phyloP scores from a whole-genome alignment of 2,888 invertebrate genomes.

The Tribolium freemani region DNA sequence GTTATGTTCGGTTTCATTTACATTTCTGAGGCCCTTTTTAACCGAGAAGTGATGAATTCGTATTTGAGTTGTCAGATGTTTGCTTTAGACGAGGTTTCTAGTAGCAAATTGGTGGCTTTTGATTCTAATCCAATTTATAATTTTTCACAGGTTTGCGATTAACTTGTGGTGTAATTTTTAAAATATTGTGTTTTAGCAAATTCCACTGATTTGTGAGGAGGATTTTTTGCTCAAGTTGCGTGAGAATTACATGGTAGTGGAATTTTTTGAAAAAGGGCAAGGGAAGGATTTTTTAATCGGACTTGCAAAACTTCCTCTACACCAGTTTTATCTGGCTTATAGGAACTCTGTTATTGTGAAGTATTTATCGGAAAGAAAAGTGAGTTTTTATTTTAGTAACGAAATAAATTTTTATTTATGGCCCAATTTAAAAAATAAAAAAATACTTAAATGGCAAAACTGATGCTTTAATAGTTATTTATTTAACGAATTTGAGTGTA shows the following conservation, averaged over 20 bases:
- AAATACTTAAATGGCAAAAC: too few species aligned
- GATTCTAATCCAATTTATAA: constrained; percentile 69
- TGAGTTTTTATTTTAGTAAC: constrained; percentile 61
- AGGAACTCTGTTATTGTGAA: constrained; percentile 71
- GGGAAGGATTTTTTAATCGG: constrained; percentile 68
- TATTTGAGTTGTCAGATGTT: constrained; percentile 70
- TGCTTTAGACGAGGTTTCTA: constrained; percentile 67
- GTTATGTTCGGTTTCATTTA: constrained; percentile 70
- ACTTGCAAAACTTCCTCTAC: constrained; percentile 71
- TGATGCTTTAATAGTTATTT: too few species aligned
- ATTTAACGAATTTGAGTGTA: too few species aligned
- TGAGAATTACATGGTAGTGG: constrained; percentile 72
- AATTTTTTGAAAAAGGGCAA: constrained; percentile 69
- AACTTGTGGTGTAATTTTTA: neutral
- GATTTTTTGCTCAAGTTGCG: constrained; percentile 71
- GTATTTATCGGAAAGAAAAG: constrained; percentile 71
- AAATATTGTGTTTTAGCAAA: constrained; percentile 62
- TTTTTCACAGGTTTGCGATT: constrained; percentile 67
- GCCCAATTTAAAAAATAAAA: too few species aligned
- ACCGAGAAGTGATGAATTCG: constrained; percentile 62
- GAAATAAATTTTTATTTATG: neutral
- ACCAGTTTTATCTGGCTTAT: constrained; percentile 75
- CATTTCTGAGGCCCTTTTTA: constrained; percentile 68
- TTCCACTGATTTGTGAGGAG: constrained; percentile 71
- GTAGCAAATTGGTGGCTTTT: constrained; percentile 66